A percentile compares a stretch with the other conserved stretches of the same genome.
Evolutionary conservation across 1,140 invertebrate species (phyloP).

Genomic region (Drosophila prosaltans): DNA sequence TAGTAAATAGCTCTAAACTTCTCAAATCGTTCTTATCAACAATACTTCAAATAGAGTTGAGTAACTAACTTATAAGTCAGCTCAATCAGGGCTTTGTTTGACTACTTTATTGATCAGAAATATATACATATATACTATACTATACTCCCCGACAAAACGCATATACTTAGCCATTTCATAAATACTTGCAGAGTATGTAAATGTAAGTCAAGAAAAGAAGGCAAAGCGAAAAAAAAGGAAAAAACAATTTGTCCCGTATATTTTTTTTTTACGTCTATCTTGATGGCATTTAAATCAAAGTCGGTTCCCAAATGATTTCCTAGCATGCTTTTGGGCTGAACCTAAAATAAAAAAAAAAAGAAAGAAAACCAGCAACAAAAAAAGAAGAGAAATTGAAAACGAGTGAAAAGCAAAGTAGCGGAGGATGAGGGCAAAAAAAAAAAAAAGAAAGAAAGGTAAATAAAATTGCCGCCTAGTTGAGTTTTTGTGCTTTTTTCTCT

Average conservation of each 20-base stretch:
- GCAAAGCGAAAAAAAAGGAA: background rate
- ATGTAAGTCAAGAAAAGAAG: background rate
- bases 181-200: background rate
- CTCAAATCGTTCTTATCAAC: too few relatives aligned
- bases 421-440: background rate
- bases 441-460: constrained; percentile 5
- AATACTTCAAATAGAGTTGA: too few relatives aligned
- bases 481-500: constrained; percentile 20
- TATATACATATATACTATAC: too few relatives aligned
- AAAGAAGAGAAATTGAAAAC: background rate
- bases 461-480: constrained; percentile 48
- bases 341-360: constrained; percentile 18
- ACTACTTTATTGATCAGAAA: too few relatives aligned
- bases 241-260: constrained; percentile 7
- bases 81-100: too few relatives aligned
- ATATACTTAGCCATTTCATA: too few relatives aligned
- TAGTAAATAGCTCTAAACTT: too few relatives aligned
- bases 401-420: background rate
- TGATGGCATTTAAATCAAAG: constrained; percentile 19
- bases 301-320: constrained; percentile 56
- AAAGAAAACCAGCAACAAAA: background rate
- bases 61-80: too few relatives aligned
- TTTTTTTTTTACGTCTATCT: constrained; percentile 16
- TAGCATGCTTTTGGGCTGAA: constrained; percentile 54
- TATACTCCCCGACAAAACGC: too few relatives aligned